Evolutionary conservation across 1,140 invertebrate species (phyloP).

Genomic region (Oreohelix idahoensis): DNA sequence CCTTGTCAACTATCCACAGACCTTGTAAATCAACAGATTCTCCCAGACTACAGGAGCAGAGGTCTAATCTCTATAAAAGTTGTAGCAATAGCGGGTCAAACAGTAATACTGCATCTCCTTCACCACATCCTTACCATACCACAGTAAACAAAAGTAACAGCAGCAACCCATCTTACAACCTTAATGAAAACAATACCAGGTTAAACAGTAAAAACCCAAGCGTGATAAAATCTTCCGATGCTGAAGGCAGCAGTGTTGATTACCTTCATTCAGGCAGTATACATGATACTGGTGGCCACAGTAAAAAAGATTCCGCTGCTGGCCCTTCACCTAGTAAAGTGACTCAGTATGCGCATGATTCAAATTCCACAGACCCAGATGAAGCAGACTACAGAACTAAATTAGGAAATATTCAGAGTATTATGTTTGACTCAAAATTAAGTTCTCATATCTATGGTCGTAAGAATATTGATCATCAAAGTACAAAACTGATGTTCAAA

Average conservation of each 20-base stretch:
- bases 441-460: neutral
- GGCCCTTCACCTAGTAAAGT: neutral
- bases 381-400: conserved; percentile 20
- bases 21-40: conserved; percentile 42
- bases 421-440: conserved; percentile 7
- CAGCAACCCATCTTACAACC: neutral
- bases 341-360: neutral
- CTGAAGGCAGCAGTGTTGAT: neutral
- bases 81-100: conserved; percentile 14
- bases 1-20: conserved; percentile 60
- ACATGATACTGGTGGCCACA: neutral
- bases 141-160: neutral
- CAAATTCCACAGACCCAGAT: neutral
- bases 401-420: conserved; percentile 14
- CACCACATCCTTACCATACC: neutral
- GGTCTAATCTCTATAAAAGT: conserved; percentile 43
- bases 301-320: neutral
- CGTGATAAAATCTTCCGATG: neutral
- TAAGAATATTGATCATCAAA: neutral
- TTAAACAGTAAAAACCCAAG: neutral
- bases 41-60: conserved; percentile 40
- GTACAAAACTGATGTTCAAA: neutral
- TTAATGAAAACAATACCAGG: neutral
- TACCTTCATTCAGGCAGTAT: neutral
- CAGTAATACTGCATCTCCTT: neutral